A percentile compares a stretch with the other conserved stretches of the same genome.
Evolutionary conservation across 1,140 invertebrate genomes (phyloP).

Genomic region (Ceratina japonica): DNA sequence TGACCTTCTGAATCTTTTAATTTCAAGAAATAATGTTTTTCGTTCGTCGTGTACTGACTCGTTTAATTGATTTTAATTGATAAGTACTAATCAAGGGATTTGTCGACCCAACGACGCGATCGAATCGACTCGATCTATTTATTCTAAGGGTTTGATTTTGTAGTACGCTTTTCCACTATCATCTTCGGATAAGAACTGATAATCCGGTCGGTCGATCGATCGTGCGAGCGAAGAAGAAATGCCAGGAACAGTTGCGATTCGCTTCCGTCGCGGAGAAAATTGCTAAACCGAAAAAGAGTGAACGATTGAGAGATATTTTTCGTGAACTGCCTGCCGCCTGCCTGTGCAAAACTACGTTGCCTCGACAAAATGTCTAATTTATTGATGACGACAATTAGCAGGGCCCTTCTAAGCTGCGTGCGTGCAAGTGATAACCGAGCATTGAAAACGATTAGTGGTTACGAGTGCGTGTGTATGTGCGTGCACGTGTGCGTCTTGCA

Average conservation of each 20-base stretch:
- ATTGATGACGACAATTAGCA: slow-evolving; percentile 63
- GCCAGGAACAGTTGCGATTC: slow-evolving; percentile 17
- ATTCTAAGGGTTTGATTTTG: not conserved
- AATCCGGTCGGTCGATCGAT: slow-evolving; percentile 41
- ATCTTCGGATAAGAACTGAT: not conserved
- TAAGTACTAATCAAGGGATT: too few species aligned
- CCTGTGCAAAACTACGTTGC: slow-evolving; percentile 65
- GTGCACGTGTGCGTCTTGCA: not conserved
- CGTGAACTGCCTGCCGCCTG: slow-evolving; percentile 63
- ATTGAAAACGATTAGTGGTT: not conserved
- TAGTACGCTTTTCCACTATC: too few species aligned
- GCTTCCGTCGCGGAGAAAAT: slow-evolving; percentile 4
- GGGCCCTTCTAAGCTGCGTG: slow-evolving; percentile 44
- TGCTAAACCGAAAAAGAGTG: not conserved
- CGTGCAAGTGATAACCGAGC: slow-evolving; percentile 34
- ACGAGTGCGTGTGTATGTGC: too few species aligned
- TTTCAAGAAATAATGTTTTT: too few species aligned
- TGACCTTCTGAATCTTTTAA: too few species aligned
- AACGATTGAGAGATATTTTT: slow-evolving; percentile 26
- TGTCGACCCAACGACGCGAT: not conserved
- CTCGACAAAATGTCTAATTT: slow-evolving; percentile 71
- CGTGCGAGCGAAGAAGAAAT: not conserved
- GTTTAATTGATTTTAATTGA: too few species aligned
- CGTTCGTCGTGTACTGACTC: too few species aligned
- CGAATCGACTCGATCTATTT: not conserved